Evolutionary conservation across 2,797 vertebrate species (phyloP), one percentile per base, ranked within the genome.

Genomic region (Sitta carolinensis): DNA sequence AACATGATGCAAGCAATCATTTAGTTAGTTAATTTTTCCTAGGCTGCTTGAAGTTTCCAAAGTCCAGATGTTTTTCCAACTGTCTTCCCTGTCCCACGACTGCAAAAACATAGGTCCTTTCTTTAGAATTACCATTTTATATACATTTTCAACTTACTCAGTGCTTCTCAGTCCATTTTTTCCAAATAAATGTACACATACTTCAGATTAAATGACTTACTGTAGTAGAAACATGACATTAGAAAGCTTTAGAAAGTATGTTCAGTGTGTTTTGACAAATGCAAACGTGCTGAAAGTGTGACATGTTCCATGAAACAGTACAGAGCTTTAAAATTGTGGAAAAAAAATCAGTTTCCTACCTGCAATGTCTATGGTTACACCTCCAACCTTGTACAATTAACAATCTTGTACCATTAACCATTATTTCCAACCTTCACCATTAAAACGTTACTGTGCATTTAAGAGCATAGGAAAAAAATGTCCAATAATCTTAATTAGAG

Each of bases 61-160:
- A 63, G 27, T 51, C 86, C 83, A 93, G 83, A 58, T 52, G 78
- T 88, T 84, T 80, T 87, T 78, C 84, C 90, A 88, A 18, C 62
- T 38, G 51, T 70, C 54, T 30, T 78, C 51, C n/a, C 42, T 14
- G 27, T 66, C 82, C 45, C 52, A 32, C 5, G 10, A 36, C 4
- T 48, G n/a, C 19, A 42, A 82, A 86, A 17, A 45, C 20, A 84
- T 5, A 48, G 19, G 25, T 47, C 17, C 18, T 38, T 48, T 55
- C 90, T 76, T 73, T 25, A 75, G 47, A 68, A 59, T 61, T 81
- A 61, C n/a, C 18, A 13, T 47, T 73, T 47, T 20, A 38, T 9
- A 52, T 1, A 13, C 5, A 11, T 72, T 86, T 87, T 69, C 62
- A 78, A 29, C 29, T 68, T 55, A 55, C 23, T 79, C 27, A 27